These are phyloP conservation scores for Platyrinchus mystaceus DNA, from an alignment of 2,797 vertebrate species.

Conservation along the genomic window DNA sequence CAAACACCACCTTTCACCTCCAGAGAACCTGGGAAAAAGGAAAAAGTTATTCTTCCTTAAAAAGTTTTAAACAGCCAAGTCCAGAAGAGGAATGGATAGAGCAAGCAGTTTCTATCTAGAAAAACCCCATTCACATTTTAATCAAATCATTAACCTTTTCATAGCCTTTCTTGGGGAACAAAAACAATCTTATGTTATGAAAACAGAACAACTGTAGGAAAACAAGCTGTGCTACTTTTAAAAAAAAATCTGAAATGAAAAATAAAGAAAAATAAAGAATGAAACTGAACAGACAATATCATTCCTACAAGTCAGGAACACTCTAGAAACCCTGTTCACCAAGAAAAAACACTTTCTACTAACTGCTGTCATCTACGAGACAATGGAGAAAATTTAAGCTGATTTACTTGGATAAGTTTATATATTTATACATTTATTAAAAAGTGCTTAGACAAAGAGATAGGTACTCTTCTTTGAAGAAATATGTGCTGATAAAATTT, in stretches of 20 bases:
- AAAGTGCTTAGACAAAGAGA: constrained; percentile 53
- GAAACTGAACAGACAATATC: neutral
- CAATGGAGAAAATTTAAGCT: neutral
- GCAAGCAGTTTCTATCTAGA: neutral
- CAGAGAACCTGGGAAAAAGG: neutral
- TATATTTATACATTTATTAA: constrained; percentile 30
- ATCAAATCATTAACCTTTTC: neutral
- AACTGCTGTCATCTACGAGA: constrained; percentile 4
- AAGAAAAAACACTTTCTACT: neutral
- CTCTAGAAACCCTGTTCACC: neutral
- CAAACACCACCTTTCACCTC: neutral
- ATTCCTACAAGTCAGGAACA: neutral
- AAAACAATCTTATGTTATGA: neutral
- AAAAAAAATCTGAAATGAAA: neutral
- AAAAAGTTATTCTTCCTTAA: neutral
- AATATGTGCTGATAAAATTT: constrained; percentile 61
- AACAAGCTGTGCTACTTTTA: neutral
- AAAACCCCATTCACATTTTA: neutral
- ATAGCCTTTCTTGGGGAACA: neutral
- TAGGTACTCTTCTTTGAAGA: constrained; percentile 58
- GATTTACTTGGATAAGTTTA: constrained; percentile 8
- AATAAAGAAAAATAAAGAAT: neutral
- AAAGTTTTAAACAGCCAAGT: neutral
- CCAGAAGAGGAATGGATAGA: neutral
- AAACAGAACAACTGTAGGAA: neutral